phyloP scores from a whole-genome alignment of 2,888 invertebrate species.

The Anticlea derivata region DNA sequence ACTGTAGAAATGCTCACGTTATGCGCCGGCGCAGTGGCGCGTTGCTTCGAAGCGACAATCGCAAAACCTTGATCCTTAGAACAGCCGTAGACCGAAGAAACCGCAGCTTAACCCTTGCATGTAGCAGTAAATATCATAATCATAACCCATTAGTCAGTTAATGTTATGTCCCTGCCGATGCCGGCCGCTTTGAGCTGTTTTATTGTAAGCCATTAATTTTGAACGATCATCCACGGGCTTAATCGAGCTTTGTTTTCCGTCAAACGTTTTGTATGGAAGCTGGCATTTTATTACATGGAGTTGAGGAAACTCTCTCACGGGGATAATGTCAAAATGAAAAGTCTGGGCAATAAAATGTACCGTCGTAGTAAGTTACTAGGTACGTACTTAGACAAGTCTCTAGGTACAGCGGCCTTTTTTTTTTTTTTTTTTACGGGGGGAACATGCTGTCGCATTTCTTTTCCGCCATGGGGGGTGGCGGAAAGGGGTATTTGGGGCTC shows the following conservation, averaged over 20 bases:
- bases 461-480: too few relatives aligned
- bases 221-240: constrained; percentile 53
- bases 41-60: background rate
- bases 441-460: too few relatives aligned
- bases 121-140: constrained; percentile 81
- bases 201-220: constrained; percentile 72
- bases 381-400: too few relatives aligned
- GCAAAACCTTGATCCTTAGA: constrained; percentile 17
- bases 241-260: constrained; percentile 44
- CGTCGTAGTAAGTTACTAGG: too few relatives aligned
- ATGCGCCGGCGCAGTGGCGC: too few relatives aligned
- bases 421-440: too few relatives aligned
- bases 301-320: constrained; percentile 3
- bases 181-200: constrained; percentile 64
- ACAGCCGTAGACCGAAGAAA: constrained; percentile 40
- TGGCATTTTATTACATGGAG: constrained; percentile 7
- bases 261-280: constrained; percentile 19
- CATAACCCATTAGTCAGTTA: constrained; percentile 76
- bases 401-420: too few relatives aligned
- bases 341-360: background rate
- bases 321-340: background rate
- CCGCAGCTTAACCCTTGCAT: constrained; percentile 63
- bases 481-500: too few relatives aligned
- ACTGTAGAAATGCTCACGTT: too few relatives aligned
- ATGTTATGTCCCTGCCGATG: constrained; percentile 77